Evolutionary conservation across 2,888 invertebrate genomes (phyloP).

Genomic region (Theodoxus fluviatilis): DNA sequence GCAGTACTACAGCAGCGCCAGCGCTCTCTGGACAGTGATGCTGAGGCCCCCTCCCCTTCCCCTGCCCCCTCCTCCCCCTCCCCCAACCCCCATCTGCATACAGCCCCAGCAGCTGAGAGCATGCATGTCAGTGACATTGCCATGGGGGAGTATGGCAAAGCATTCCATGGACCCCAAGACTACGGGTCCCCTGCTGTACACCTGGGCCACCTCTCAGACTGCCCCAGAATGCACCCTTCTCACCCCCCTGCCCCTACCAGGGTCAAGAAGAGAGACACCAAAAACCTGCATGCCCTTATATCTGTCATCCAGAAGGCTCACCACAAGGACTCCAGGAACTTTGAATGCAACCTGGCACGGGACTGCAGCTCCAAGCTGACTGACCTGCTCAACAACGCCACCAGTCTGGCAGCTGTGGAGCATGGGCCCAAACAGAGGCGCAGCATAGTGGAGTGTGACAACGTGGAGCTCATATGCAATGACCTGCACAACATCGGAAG

Average conservation of each 20-base stretch:
- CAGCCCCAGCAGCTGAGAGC: too few species aligned
- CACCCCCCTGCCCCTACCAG: constrained; percentile 18
- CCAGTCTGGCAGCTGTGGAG: constrained; percentile 35
- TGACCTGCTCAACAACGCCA: constrained; percentile 50
- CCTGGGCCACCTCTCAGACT: not conserved
- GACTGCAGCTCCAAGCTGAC: constrained; percentile 30
- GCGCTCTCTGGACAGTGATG: constrained; percentile 39
- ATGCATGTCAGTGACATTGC: too few species aligned
- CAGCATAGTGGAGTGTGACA: constrained; percentile 55
- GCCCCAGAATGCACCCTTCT: constrained; percentile 24
- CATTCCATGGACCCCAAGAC: too few species aligned
- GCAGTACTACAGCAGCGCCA: constrained; percentile 49
- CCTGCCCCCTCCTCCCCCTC: not conserved
- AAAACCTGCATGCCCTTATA: constrained; percentile 61
- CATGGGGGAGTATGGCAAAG: too few species aligned
- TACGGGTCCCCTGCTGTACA: not conserved
- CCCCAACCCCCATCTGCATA: constrained; percentile 13
- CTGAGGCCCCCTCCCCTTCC: constrained; percentile 34
- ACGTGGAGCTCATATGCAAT: constrained; percentile 62
- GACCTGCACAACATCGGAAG: constrained; percentile 47
- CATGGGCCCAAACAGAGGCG: constrained; percentile 38
- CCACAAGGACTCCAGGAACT: constrained; percentile 42
- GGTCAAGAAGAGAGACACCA: constrained; percentile 48
- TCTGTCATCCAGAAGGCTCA: constrained; percentile 60
- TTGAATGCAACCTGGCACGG: constrained; percentile 36